These are phyloP conservation scores for Mythimna vitellina DNA, from an alignment of 2,888 invertebrate species.

Conservation along the genomic window DNA sequence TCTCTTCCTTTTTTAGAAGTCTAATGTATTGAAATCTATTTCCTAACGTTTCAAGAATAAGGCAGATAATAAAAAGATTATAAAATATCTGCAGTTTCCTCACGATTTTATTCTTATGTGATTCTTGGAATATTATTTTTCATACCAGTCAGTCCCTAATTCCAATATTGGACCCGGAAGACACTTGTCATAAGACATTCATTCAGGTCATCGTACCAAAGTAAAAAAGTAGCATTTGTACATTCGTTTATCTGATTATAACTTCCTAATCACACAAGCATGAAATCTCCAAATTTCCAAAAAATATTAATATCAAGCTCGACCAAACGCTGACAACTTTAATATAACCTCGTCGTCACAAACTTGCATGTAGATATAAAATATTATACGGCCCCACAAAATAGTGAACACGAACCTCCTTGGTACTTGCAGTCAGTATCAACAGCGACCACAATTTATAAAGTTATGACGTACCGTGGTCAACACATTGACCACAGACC, in stretches of 20 bases:
- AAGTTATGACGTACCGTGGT: slow-evolving; percentile 55
- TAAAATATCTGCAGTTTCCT: too few species aligned
- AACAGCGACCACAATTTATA: slow-evolving; percentile 52
- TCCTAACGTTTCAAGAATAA: too few species aligned
- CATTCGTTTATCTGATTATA: not conserved
- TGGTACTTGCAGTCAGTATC: slow-evolving; percentile 46
- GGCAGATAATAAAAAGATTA: too few species aligned
- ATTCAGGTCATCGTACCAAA: not conserved
- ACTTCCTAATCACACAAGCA: not conserved
- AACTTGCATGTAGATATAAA: slow-evolving; percentile 38
- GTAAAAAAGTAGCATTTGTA: not conserved
- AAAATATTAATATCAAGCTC: slow-evolving; percentile 2
- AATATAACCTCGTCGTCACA: slow-evolving; percentile 35
- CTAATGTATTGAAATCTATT: too few species aligned
- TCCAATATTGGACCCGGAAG: not conserved
- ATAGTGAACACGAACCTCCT: slow-evolving; percentile 32
- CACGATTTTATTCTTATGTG: too few species aligned
- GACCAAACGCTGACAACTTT: slow-evolving; percentile 6
- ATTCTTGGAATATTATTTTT: too few species aligned
- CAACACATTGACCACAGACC: slow-evolving; percentile 52
- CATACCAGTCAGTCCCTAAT: too few species aligned
- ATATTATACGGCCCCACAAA: slow-evolving; percentile 34
- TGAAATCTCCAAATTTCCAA: not conserved
- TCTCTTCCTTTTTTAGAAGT: too few species aligned
- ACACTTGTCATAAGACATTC: not conserved